Conservation (phyloP, 2,113 vertebrate genomes). For the Thinocorus orbignyianus region DNA sequence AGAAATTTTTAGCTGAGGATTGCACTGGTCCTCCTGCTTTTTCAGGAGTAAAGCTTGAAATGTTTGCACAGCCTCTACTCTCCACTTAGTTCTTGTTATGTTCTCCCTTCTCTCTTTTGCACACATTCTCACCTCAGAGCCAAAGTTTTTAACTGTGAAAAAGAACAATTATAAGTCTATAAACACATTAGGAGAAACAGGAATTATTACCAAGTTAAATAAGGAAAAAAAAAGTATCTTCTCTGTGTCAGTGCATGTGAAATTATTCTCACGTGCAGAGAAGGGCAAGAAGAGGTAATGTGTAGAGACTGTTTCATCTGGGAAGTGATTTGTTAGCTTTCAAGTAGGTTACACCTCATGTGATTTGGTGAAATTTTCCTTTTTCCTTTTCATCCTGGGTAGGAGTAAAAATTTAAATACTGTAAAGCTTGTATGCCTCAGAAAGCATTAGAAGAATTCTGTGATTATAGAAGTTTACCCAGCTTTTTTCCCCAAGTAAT, state of each 20-base stretch:
- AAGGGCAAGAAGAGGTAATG: not conserved
- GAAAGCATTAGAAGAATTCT: constrained; percentile 54
- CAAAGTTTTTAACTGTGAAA: not conserved
- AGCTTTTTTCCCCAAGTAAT: constrained; percentile 22
- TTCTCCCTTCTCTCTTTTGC: not conserved
- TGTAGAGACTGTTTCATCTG: not conserved
- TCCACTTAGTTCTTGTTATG: not conserved
- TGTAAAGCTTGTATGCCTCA: not conserved
- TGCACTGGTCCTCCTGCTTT: not conserved
- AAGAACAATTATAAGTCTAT: not conserved
- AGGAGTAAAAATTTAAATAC: not conserved
- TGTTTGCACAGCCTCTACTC: not conserved
- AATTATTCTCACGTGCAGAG: not conserved
- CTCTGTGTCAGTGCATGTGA: not conserved
- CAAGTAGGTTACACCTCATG: not conserved
- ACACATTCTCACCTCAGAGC: not conserved
- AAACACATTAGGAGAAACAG: not conserved
- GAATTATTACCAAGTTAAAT: not conserved
- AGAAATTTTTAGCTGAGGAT: not conserved
- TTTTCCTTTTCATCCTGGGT: not conserved
- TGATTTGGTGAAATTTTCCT: constrained; percentile 9
- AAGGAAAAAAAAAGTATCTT: not conserved
- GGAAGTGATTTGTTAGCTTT: constrained; percentile 17
- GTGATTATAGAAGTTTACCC: not conserved
- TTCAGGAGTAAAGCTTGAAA: not conserved